These are phyloP conservation scores for Cladorhizidae sp. DNA, from an alignment of 37 sponge, comb jelly and placozoan species.

Conservation along the genomic window DNA sequence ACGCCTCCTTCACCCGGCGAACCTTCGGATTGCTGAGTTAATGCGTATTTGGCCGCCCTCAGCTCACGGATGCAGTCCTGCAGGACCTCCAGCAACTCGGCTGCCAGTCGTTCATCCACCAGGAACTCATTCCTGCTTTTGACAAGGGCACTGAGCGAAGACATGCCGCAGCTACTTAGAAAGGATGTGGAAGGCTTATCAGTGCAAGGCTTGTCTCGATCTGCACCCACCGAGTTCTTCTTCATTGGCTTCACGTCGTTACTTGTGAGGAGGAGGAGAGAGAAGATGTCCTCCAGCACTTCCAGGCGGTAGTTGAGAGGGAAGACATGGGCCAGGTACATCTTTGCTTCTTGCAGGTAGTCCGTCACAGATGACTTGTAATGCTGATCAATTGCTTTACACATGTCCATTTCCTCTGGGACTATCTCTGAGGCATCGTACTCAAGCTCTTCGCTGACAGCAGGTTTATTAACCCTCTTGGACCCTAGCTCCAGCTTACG, in stretches of 20 bases:
- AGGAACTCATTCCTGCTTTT: conserved; percentile 57
- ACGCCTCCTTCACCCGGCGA: not conserved
- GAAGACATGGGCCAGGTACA: conserved; percentile 47
- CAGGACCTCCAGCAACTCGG: conserved; percentile 59
- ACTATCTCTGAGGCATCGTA: not conserved
- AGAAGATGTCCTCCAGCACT: conserved; percentile 90
- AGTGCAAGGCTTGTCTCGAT: not conserved
- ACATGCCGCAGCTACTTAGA: not conserved
- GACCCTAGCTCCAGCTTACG: conserved; percentile 29
- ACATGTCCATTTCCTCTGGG: not conserved
- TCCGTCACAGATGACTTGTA: conserved; percentile 9
- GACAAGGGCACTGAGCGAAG: conserved; percentile 32
- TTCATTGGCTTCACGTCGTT: conserved; percentile 43
- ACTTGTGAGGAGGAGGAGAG: conserved; percentile 81
- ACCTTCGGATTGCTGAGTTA: conserved; percentile 20
- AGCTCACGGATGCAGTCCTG: conserved; percentile 65
- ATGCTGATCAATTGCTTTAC: not conserved
- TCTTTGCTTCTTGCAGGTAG: conserved; percentile 70
- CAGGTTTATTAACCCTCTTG: not conserved
- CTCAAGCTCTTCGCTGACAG: not conserved
- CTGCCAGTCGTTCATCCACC: conserved; percentile 38
- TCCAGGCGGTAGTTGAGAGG: conserved; percentile 89
- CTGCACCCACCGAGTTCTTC: not conserved
- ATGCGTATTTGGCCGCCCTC: conserved; percentile 44
- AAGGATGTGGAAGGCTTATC: too few relatives aligned